phyloP scores from a whole-genome alignment of 1,140 invertebrate species.

The Augochlora pura region DNA sequence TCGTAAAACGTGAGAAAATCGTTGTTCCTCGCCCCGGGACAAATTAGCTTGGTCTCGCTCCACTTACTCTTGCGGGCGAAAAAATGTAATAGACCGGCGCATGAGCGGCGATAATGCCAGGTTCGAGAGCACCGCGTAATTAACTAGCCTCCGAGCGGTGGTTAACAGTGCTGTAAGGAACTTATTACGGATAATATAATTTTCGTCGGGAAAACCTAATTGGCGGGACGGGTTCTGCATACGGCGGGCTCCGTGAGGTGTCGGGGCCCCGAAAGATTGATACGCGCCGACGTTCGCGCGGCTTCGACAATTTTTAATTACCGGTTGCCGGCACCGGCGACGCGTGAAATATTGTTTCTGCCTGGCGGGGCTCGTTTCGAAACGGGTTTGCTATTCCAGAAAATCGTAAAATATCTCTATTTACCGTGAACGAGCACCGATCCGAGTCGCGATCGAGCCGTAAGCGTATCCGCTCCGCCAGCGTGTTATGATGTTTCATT shows the following conservation, averaged over 20 bases:
- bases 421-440: no score
- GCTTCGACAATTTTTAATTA: no score
- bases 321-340: no score
- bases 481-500: no score
- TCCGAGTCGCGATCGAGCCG: no score
- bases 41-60: slow-evolving; percentile 51
- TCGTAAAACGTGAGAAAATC: slow-evolving; percentile 55
- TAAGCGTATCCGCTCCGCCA: no score
- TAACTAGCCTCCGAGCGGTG: slow-evolving; percentile 30
- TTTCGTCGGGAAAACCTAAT: slow-evolving; percentile 49
- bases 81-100: slow-evolving; percentile 31
- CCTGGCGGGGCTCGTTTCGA: no score
- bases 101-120: slow-evolving; percentile 45
- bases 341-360: no score
- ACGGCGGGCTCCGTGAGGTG: background rate
- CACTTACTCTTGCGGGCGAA: slow-evolving; percentile 32
- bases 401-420: no score
- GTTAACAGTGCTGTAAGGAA: slow-evolving; percentile 46
- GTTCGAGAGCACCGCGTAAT: slow-evolving; percentile 48
- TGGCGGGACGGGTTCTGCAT: slow-evolving; percentile 1
- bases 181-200: slow-evolving; percentile 47
- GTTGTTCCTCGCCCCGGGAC: slow-evolving; percentile 43
- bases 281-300: no score
- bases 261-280: background rate
- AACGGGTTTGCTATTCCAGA: no score